Base-by-base conservation (phyloP, 1,140 invertebrate genomes). In the Lasioglossum baleicum region DNA sequence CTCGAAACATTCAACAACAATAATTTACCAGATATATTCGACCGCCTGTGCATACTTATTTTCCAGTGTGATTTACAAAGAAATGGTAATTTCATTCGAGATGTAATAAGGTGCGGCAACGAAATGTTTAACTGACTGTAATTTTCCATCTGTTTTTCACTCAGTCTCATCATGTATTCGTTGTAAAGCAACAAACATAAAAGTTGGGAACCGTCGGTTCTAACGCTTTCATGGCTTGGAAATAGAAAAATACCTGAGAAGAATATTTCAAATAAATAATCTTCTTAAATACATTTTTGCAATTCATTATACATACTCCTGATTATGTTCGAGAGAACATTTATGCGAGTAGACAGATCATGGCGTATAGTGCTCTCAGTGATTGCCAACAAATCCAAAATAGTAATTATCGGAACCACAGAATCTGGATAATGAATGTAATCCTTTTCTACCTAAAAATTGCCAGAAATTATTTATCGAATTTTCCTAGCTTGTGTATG, bases 401-500 rank as follows among this genome's bases (percentile, higher is more conserved):
- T 93, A 8, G 93, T 93, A 53, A 95, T 88, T 83, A 95, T 94
- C 60, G 95, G 94, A 66, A 95, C 93, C 2, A 95, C 94, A 66
- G 94, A 95, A 87, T 96, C 95, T 2, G 95, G 94, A 91, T 95
- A 95, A 84, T 95, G 94, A 6, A 93, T 87, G 84, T 93, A 95
- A 86, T 95, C 94, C 42, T 94, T 93, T 68, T 95, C 94, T 78
- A 93, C 91, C 80, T 95, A 80, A 60, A 84, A 79, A 78, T 74
- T 48, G 0, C 71, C 40, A 40, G 13, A 15, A 15, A 64, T 66
- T 26, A 35, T 22, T 58, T 6, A 58, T 35, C 22, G 56, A 63
- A 31, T 42, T 22, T 11, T 15, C 42, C 1, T n/a, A 63, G 40
- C 58, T 53, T 51, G 53, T 44, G 2, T 17, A 13, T 31, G 60